phyloP scores from a whole-genome alignment of 1,140 invertebrate species.

The Rhyacophila brunnea region DNA sequence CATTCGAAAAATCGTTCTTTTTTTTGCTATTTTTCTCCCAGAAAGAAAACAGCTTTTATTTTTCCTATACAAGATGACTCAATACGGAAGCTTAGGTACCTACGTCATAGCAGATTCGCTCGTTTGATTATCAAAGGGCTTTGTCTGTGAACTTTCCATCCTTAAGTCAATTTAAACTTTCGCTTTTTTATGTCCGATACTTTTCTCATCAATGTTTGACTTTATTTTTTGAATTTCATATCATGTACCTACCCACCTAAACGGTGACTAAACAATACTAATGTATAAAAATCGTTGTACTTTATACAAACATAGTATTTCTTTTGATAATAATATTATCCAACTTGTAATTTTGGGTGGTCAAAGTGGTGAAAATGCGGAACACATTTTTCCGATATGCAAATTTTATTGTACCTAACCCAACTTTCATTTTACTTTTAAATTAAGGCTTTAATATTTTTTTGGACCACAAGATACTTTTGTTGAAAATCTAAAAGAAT shows the following conservation, averaged over 20 bases:
- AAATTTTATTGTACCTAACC: too few species aligned
- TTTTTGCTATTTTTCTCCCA: not conserved
- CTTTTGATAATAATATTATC: too few species aligned
- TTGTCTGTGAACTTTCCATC: slow-evolving; percentile 12
- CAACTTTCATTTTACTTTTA: too few species aligned
- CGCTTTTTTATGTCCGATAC: slow-evolving; percentile 17
- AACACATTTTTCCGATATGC: too few species aligned
- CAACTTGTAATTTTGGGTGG: too few species aligned
- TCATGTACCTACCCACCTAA: not conserved
- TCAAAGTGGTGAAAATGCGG: too few species aligned
- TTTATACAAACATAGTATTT: not conserved
- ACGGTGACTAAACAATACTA: too few species aligned
- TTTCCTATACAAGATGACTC: slow-evolving; percentile 1
- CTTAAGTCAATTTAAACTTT: slow-evolving; percentile 27
- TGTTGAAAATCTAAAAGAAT: too few species aligned
- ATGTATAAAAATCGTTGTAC: too few species aligned
- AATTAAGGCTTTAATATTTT: too few species aligned
- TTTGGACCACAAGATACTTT: too few species aligned
- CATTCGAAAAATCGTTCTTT: slow-evolving; percentile 13
- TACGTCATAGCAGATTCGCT: slow-evolving; percentile 6
- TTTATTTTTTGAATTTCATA: slow-evolving; percentile 7
- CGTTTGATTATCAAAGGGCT: slow-evolving; percentile 15
- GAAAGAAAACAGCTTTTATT: too few species aligned
- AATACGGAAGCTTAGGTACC: not conserved
- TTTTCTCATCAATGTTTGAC: slow-evolving; percentile 29